phyloP scores from a whole-genome alignment of 1,140 invertebrate genomes.

The Thalassaphorura encarpata region DNA sequence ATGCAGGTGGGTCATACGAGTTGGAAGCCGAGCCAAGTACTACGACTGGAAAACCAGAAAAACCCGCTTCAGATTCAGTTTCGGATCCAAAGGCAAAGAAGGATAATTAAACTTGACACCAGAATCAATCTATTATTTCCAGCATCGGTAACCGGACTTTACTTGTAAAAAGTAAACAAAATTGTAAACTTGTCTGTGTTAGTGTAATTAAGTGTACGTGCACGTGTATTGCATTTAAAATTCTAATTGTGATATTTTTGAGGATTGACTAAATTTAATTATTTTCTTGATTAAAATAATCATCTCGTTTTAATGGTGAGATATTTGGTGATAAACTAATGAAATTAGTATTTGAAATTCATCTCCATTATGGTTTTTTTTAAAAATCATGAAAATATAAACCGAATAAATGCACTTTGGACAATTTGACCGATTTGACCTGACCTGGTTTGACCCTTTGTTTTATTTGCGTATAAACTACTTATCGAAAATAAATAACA shows the following conservation, averaged over 20 bases:
- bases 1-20: constrained; percentile 42
- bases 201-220: too few relatives aligned
- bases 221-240: too few relatives aligned
- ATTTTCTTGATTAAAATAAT: too few relatives aligned
- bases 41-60: neutral
- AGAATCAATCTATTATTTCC: neutral
- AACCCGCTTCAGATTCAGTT: neutral
- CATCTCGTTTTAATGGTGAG: too few relatives aligned
- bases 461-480: too few relatives aligned
- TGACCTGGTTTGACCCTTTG: too few relatives aligned
- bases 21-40: constrained; percentile 35
- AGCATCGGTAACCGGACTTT: neutral
- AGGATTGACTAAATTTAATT: too few relatives aligned
- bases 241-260: too few relatives aligned
- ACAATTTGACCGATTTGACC: neutral
- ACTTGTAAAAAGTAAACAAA: neutral
- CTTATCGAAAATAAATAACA: too few relatives aligned
- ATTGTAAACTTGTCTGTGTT: neutral
- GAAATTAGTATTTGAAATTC: too few relatives aligned
- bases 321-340: neutral
- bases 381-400: neutral
- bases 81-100: constrained; percentile 7
- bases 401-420: neutral
- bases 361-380: neutral
- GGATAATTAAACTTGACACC: neutral